Evolutionary conservation across 2,888 invertebrate genomes (phyloP).

Genomic region (Zootermopsis nevadensis): DNA sequence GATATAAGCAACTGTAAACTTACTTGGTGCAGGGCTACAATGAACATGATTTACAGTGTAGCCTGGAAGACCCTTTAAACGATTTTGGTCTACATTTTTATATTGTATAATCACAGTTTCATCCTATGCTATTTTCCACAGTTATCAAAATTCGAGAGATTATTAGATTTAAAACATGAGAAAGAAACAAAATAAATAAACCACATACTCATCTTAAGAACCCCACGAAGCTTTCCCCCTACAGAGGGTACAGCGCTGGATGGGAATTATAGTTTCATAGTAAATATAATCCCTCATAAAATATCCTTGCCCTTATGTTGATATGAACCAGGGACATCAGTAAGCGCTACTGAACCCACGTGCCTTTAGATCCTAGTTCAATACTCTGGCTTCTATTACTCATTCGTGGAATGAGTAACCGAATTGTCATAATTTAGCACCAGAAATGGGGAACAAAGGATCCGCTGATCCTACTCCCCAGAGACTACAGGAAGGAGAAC

Average conservation of each 20-base stretch:
- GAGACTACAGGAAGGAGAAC: not conserved
- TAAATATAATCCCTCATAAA: not conserved
- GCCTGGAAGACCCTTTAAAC: conserved; percentile 18
- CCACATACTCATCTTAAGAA: too few species aligned
- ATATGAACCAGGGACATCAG: not conserved
- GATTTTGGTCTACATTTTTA: conserved; percentile 8
- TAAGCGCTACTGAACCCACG: not conserved
- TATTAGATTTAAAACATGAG: too few species aligned
- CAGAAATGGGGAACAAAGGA: not conserved
- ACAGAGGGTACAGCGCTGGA: not conserved
- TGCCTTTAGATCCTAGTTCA: not conserved
- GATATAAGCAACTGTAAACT: not conserved
- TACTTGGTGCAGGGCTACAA: not conserved
- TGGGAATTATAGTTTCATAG: not conserved
- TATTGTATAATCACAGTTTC: not conserved
- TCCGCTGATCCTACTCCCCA: not conserved
- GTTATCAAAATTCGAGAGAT: too few species aligned
- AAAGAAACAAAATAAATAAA: too few species aligned
- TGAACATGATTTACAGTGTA: not conserved
- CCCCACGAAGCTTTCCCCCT: not conserved
- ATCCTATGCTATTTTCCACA: not conserved
- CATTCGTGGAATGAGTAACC: not conserved
- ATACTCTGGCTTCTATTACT: not conserved
- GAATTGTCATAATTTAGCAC: conserved; percentile 17
- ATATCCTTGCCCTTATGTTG: not conserved